Percentiles rank a stretch among this genome's conserved stretches.
These are phyloP conservation scores for Carterocephalus palaemon DNA, from an alignment of 2,888 invertebrate species.

Conservation along the genomic window DNA sequence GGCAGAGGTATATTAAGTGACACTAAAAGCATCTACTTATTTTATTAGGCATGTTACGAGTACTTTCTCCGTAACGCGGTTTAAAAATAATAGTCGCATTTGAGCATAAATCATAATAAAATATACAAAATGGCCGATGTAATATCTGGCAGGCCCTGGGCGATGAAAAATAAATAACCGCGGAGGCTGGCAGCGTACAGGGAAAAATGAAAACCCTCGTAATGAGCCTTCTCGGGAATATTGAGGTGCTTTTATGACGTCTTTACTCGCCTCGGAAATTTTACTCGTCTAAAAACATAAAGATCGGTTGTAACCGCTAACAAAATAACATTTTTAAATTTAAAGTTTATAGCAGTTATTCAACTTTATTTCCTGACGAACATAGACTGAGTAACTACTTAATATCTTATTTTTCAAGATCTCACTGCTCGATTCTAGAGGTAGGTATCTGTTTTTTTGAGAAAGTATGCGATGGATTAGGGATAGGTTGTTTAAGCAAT, in stretches of 20 bases:
- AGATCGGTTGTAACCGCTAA: neutral
- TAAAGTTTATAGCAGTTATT: too few relatives aligned
- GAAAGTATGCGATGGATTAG: too few relatives aligned
- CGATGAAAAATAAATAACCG: conserved; percentile 77
- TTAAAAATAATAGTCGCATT: conserved; percentile 62
- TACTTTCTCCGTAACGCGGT: neutral
- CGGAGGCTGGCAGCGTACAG: conserved; percentile 43
- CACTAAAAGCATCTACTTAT: too few relatives aligned
- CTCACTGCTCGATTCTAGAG: too few relatives aligned
- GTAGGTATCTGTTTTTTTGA: too few relatives aligned
- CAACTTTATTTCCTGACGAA: too few relatives aligned
- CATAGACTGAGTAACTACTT: too few relatives aligned
- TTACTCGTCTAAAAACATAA: conserved; percentile 5
- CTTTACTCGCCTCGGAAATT: neutral
- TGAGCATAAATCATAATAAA: conserved; percentile 64
- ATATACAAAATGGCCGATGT: conserved; percentile 69
- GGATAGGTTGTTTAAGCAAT: too few relatives aligned
- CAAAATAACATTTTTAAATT: too few relatives aligned
- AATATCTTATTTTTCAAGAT: too few relatives aligned
- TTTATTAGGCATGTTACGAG: neutral
- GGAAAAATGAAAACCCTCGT: conserved; percentile 69
- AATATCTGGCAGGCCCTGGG: conserved; percentile 59
- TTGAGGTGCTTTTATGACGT: conserved; percentile 12
- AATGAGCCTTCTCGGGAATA: conserved; percentile 50
- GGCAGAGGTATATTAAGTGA: too few relatives aligned